phyloP scores from a whole-genome alignment of 2,888 invertebrate species.

The Lasioglossum pauxillum region DNA sequence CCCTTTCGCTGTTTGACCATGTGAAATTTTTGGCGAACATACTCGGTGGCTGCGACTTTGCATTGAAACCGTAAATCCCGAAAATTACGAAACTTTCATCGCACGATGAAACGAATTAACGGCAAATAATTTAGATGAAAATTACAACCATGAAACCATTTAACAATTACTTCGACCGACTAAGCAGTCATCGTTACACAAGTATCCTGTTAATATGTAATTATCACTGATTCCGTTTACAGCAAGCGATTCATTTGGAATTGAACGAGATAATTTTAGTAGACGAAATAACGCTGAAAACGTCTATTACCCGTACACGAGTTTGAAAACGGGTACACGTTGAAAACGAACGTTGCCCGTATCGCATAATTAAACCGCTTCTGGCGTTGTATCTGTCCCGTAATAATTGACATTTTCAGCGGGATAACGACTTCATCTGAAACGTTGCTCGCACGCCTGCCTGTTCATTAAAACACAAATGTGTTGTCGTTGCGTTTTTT shows the following conservation, averaged over 20 bases:
- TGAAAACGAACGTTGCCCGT: constrained; percentile 5
- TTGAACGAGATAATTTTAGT: background rate
- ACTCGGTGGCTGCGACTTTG: background rate
- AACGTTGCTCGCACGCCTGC: background rate
- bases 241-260: background rate
- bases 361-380: constrained; percentile 15
- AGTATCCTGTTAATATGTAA: background rate
- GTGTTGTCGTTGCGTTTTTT: background rate
- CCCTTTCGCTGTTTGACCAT: background rate
- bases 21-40: background rate
- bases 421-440: background rate
- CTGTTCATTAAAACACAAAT: background rate
- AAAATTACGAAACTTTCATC: background rate
- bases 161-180: background rate
- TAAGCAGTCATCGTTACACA: background rate
- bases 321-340: background rate
- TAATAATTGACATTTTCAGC: constrained; percentile 7
- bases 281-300: constrained; percentile 9
- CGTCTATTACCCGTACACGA: background rate
- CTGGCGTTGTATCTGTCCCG: background rate
- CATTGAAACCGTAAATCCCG: background rate
- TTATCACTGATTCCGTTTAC: background rate
- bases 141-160: background rate
- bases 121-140: background rate
- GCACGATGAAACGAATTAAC: background rate